phyloP scores from a whole-genome alignment of 1,140 invertebrate genomes.

The Megalonaias nervosa region DNA sequence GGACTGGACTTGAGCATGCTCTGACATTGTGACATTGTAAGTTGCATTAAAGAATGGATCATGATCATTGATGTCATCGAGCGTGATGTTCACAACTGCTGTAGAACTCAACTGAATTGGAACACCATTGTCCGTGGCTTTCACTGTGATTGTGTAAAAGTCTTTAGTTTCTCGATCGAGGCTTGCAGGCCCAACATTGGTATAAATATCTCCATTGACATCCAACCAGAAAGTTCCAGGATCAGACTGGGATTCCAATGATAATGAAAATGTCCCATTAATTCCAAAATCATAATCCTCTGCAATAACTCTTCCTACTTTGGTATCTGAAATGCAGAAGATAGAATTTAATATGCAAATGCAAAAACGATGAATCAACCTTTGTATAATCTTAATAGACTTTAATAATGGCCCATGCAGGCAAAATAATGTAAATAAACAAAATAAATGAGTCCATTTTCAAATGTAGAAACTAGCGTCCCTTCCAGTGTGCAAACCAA shows the following conservation, averaged over 20 bases:
- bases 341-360: background rate
- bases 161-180: slow-evolving; percentile 26
- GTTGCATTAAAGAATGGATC: slow-evolving; percentile 19
- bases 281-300: slow-evolving; percentile 77
- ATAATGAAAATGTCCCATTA: slow-evolving; percentile 31
- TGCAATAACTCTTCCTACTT: slow-evolving; percentile 92
- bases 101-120: slow-evolving; percentile 83
- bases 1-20: slow-evolving; percentile 8
- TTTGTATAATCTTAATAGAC: too few species aligned
- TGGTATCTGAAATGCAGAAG: slow-evolving; percentile 76
- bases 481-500: too few species aligned
- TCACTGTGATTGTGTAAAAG: slow-evolving; percentile 14
- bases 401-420: too few species aligned
- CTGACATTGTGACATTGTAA: slow-evolving; percentile 16
- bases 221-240: background rate
- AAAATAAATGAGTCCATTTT: too few species aligned
- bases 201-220: slow-evolving; percentile 8
- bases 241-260: background rate
- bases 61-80: slow-evolving; percentile 97
- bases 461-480: too few species aligned
- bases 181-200: slow-evolving; percentile 9
- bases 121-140: slow-evolving; percentile 8
- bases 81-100: slow-evolving; percentile 92
- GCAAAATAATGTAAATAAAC: too few species aligned
- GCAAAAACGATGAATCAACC: too few species aligned